Evolutionary conservation across 2,113 vertebrate genomes (phyloP), one percentile per base, ranked within the genome.

Genomic region (Dromiciops gliroides): DNA sequence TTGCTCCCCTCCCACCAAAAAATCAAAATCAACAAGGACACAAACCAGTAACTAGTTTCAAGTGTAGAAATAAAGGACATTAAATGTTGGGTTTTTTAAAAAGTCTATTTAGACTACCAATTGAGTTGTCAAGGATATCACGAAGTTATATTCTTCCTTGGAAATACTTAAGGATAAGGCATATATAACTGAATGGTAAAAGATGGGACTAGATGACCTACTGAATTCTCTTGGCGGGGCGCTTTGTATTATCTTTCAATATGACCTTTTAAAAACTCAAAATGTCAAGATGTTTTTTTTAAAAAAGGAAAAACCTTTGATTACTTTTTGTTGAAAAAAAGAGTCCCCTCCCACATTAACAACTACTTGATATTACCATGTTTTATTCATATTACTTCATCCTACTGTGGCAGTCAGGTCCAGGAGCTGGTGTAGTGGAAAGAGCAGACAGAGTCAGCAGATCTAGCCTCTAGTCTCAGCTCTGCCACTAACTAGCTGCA

Each of bases 221-320:
- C 19, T 47, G 48, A 95, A 94, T 75, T n/a, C 16, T 51, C 91
- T 52, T 91, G 48, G n/a, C n/a, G 53, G 16, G 19, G 56, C 10
- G 3, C 83, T 89, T 50, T 90, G 37, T 50, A 93, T 90, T 25
- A 26, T 50, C 95, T 96, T 48, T n/a, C 50, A 3, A 89, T 92
- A 53, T 47, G 44, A 91, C 1, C 44, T 92, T 97, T 67, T 48
- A 92, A 94, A 94, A 96, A 49, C 8, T 49, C 95, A 92, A 95
- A 16, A 0, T 92, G 51, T 28, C 51, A 51, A 89, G 26, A 93
- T 50, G 53, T 90, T 67, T 67, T 16, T 49, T 67, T 9, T 16
- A 67, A 90, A 92, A 88, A 67, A 51, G 22, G 22, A 28, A 28
- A 60, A 3, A 5, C n/a, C 14, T 44, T 44, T 91, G 31, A 51